These are phyloP conservation scores for Dromas ardeola DNA, from an alignment of 2,113 vertebrate genomes.

Conservation along the genomic window DNA sequence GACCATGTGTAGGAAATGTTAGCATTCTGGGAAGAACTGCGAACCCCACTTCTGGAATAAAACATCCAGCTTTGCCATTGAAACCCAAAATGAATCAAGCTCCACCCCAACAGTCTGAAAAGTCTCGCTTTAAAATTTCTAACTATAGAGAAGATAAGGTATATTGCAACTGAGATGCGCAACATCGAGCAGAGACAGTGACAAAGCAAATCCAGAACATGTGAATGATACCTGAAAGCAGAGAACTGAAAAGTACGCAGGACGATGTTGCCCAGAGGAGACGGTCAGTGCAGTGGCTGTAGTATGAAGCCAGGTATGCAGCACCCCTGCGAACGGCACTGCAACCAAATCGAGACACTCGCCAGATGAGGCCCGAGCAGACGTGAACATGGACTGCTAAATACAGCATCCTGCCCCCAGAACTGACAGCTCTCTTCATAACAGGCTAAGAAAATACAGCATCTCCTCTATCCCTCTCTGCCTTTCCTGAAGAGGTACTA, in stretches of 20 bases:
- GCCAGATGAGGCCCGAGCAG: neutral
- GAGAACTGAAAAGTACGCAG: neutral
- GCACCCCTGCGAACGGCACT: fast-evolving
- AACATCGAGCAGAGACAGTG: neutral
- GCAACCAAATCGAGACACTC: fast-evolving
- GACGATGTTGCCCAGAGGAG: neutral
- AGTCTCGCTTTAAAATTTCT: neutral
- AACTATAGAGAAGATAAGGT: neutral
- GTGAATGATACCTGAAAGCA: neutral
- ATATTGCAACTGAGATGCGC: neutral
- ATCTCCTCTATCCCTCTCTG: neutral
- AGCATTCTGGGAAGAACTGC: neutral
- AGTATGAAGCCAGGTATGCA: neutral
- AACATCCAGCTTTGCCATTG: neutral
- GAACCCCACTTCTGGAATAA: neutral
- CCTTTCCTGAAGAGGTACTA: neutral
- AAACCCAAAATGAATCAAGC: neutral
- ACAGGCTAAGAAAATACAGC: neutral
- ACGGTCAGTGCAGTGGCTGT: neutral
- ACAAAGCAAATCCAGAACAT: neutral
- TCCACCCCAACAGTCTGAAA: neutral
- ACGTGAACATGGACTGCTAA: neutral
- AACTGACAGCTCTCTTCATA: neutral
- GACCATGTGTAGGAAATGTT: neutral
- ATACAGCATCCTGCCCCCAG: neutral